Conservation (phyloP, 2,888 invertebrate genomes). For the Dorcus parallelipipedus region DNA sequence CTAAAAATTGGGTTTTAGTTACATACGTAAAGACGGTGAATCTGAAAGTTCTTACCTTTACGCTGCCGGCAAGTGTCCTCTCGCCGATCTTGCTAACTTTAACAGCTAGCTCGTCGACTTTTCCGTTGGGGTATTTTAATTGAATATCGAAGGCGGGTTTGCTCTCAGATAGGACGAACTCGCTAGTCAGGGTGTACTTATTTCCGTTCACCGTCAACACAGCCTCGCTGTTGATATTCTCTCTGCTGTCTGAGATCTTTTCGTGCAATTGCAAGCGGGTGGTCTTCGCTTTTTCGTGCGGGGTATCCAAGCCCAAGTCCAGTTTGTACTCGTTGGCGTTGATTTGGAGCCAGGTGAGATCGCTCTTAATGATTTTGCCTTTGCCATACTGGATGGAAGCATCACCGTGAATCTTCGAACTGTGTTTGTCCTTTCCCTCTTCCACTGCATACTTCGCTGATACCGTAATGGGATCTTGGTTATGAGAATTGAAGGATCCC, state of each 20-base stretch:
- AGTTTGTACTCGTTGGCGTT: conserved; percentile 48
- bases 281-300: conserved; percentile 52
- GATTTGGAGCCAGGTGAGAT: conserved; percentile 36
- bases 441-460: conserved; percentile 43
- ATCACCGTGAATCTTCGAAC: conserved; percentile 33
- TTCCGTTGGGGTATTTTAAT: conserved; percentile 53
- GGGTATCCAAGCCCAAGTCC: conserved; percentile 47
- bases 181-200: conserved; percentile 56
- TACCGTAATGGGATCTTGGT: conserved; percentile 44
- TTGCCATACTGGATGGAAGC: conserved; percentile 37
- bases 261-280: conserved; percentile 51
- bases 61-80: conserved; percentile 57
- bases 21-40: too few relatives aligned
- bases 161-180: conserved; percentile 53
- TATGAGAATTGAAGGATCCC: conserved; percentile 44
- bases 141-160: conserved; percentile 58
- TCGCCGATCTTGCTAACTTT: conserved; percentile 53
- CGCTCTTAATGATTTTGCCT: conserved; percentile 47
- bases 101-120: conserved; percentile 44
- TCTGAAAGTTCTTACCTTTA: conserved; percentile 38
- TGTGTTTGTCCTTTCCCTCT: conserved; percentile 25
- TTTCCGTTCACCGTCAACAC: conserved; percentile 56
- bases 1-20: conserved; percentile 9
- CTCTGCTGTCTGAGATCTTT: conserved; percentile 39
- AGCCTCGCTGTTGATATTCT: conserved; percentile 43